Percentiles rank a stretch among this genome's conserved stretches.
Evolutionary conservation across 1,140 invertebrate species (phyloP).

Genomic region (Nasonia giraulti): DNA sequence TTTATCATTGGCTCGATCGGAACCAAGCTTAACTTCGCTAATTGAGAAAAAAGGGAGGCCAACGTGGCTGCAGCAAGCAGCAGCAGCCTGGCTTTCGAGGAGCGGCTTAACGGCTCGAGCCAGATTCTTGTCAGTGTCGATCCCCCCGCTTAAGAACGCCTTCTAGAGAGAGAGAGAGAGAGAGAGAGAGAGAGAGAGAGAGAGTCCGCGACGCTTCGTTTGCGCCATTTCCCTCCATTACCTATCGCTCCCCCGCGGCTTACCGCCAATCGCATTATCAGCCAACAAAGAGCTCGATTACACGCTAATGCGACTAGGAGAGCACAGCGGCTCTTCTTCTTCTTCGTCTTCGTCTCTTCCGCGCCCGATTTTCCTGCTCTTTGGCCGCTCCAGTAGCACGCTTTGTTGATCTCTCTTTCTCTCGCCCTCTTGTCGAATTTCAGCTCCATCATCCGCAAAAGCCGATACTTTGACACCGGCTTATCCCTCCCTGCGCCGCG

Average conservation of each 20-base stretch:
- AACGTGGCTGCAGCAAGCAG: constrained; percentile 12
- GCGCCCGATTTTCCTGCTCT: neutral
- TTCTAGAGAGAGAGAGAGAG: constrained; percentile 25
- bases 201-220: constrained; percentile 53
- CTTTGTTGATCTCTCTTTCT: constrained; percentile 3
- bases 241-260: constrained; percentile 52
- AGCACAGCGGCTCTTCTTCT: neutral
- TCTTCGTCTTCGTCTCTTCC: neutral
- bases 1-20: constrained; percentile 53
- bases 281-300: constrained; percentile 52
- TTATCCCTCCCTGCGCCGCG: neutral
- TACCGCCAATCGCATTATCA: constrained; percentile 56
- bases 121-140: constrained; percentile 56
- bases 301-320: constrained; percentile 44
- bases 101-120: constrained; percentile 58
- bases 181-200: constrained; percentile 36
- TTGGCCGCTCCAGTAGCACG: neutral
- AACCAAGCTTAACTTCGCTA: constrained; percentile 58
- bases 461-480: constrained; percentile 32
- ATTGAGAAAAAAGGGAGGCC: constrained; percentile 58
- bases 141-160: constrained; percentile 33
- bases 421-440: constrained; percentile 15
- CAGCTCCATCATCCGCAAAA: constrained; percentile 6
- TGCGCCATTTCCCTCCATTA: constrained; percentile 58
- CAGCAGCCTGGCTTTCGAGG: constrained; percentile 52